Evolutionary conservation across 1,140 invertebrate genomes (phyloP).

Genomic region (Diorhabda sublineata): DNA sequence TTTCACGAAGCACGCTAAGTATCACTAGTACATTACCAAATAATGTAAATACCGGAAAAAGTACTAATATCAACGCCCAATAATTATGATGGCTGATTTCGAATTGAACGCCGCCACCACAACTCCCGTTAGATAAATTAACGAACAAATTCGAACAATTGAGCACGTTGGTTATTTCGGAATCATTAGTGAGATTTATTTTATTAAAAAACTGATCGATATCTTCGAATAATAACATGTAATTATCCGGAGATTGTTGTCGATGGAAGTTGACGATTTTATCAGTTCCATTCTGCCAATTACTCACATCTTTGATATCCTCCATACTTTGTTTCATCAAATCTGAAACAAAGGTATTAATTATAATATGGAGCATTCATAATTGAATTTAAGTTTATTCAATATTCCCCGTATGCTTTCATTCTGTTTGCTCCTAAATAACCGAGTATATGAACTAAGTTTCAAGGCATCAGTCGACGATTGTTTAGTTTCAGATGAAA

Average conservation of each 20-base stretch:
- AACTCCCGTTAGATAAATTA: constrained; percentile 37
- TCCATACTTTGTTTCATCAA: constrained; percentile 24
- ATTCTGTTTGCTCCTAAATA: no score
- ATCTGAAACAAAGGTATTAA: constrained; percentile 15
- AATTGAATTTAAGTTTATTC: no score
- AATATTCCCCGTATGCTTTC: no score
- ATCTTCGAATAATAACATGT: constrained; percentile 41
- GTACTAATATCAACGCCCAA: constrained; percentile 61
- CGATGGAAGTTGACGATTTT: constrained; percentile 25
- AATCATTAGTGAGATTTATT: constrained; percentile 33
- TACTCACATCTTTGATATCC: constrained; percentile 13
- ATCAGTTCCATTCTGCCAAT: constrained; percentile 31
- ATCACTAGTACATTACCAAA: constrained; percentile 98
- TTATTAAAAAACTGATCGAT: constrained; percentile 45
- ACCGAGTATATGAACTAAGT: no score
- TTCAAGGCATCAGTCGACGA: no score
- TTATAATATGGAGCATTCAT: no score
- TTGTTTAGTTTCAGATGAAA: no score
- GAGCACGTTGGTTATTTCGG: constrained; percentile 22
- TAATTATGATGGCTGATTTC: constrained; percentile 35
- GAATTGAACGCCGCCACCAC: constrained; percentile 14
- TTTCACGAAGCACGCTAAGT: constrained; percentile 85
- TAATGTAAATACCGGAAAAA: constrained; percentile 90
- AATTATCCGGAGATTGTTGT: constrained; percentile 34
- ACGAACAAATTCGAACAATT: constrained; percentile 33